Evolutionary conservation across 2,888 invertebrate species (phyloP).

Genomic region (Ormyrus pomaceus): DNA sequence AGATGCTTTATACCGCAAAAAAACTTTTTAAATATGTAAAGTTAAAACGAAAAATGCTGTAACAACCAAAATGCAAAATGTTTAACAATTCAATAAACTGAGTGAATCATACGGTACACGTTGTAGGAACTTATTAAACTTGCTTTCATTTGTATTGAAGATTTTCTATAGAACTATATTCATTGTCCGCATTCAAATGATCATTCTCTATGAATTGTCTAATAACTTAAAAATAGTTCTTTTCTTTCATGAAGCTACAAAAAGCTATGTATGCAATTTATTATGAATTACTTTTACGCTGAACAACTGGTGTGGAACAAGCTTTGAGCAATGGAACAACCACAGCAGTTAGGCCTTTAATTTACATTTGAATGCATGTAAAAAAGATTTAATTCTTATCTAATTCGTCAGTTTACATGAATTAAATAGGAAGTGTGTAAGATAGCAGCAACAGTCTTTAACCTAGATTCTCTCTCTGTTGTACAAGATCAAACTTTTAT

Average conservation of each 20-base stretch:
- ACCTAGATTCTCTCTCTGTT: conserved; percentile 8
- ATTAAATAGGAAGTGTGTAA: conserved; percentile 26
- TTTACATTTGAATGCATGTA: conserved; percentile 19
- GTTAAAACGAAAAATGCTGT: not conserved
- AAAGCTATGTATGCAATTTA: not conserved
- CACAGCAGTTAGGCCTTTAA: conserved; percentile 22
- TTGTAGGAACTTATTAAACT: conserved; percentile 32
- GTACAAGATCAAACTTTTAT: conserved; percentile 26
- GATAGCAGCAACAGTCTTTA: conserved; percentile 30
- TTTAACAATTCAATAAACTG: not conserved
- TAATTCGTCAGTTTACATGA: conserved; percentile 15
- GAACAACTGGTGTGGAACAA: conserved; percentile 48
- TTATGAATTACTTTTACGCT: conserved; percentile 9
- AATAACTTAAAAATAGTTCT: not conserved
- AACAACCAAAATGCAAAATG: conserved; percentile 3
- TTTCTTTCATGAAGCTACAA: not conserved
- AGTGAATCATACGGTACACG: conserved; percentile 12
- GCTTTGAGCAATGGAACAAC: conserved; percentile 49
- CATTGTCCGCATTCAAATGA: conserved; percentile 12
- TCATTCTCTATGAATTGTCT: conserved; percentile 11
- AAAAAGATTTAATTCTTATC: conserved; percentile 30
- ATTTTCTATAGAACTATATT: conserved; percentile 7
- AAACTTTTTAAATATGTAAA: not conserved
- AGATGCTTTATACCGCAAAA: not conserved
- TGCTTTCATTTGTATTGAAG: conserved; percentile 20